Evolutionary conservation across 1,140 invertebrate genomes (phyloP), one percentile per base, ranked within the genome.

Genomic region (Meloidogyne hapla): DNA sequence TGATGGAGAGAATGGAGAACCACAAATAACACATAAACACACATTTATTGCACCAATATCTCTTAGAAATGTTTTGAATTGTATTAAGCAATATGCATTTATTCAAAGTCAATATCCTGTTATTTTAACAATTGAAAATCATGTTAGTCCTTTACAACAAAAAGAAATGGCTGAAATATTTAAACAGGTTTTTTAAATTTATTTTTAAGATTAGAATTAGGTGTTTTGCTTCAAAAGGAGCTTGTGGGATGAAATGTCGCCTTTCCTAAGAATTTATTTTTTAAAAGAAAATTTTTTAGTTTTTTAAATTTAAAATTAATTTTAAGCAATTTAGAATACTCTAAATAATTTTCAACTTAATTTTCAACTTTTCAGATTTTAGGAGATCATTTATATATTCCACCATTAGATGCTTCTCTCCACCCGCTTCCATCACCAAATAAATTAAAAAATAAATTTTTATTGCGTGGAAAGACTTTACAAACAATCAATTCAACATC

Each of bases 51-150:
- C 88, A 64, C 86, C 88, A 75, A 88, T 89, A 71, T 86, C 85
- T 76, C 87, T 89, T 71, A 76, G 86, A 64, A 88, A 89, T 83
- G 88, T 88, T 0, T 78, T 90, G 33, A 86, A 88, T 69, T 84
- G 88, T 80, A 88, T 73, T 89, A 94, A 83, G 95, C 98, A 88
- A 95, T 94, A 40, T 69, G 84, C 85, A 9, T 86, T 86, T 69
- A 70, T 79, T 26, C 74, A 67, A 0, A 81, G 69, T 45, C 77
- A 81, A 1, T 98, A 93, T 89, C 96, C 96, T 18, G 91, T 99
- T 0, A 98, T 99, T 82, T 88, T 99, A 28, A 98, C 95, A 0
- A 95, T 99, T 76, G 96, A 99, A 89, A 96, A 99, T 87, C 97
- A 99, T 87, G 98, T 96, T 87, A 93, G 93, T 0, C 88, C 97